phyloP scores from a whole-genome alignment of 1,140 invertebrate genomes.

The Dryas iulia region DNA sequence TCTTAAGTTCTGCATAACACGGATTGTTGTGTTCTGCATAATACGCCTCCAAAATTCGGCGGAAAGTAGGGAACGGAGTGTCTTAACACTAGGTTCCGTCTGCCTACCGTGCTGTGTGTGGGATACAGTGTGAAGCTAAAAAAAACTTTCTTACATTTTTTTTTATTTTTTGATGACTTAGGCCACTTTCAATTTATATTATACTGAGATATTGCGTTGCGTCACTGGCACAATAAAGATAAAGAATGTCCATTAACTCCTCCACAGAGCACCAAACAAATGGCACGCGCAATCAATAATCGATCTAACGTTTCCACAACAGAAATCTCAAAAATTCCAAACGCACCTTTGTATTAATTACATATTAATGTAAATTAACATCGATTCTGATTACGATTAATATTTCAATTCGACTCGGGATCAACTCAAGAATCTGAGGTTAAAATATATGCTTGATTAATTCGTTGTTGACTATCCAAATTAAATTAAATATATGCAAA shows the following conservation, averaged over 20 bases:
- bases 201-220: slow-evolving; percentile 33
- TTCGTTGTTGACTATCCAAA: slow-evolving; percentile 63
- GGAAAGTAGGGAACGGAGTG: no score
- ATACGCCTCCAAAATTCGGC: no score
- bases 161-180: not conserved
- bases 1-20: no score
- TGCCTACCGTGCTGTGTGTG: no score
- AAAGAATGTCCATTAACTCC: slow-evolving; percentile 51
- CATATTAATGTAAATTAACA: slow-evolving; percentile 61
- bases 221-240: slow-evolving; percentile 53
- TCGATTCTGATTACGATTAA: slow-evolving; percentile 32
- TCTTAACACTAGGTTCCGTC: no score
- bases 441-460: slow-evolving; percentile 67
- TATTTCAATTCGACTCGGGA: slow-evolving; percentile 42
- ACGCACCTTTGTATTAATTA: slow-evolving; percentile 51
- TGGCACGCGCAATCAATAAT: slow-evolving; percentile 30
- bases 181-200: slow-evolving; percentile 19
- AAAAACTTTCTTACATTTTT: not conserved
- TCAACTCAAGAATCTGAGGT: slow-evolving; percentile 53
- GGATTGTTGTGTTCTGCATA: no score
- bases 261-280: slow-evolving; percentile 35
- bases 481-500: slow-evolving; percentile 68
- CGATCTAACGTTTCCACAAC: slow-evolving; percentile 18
- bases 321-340: slow-evolving; percentile 13
- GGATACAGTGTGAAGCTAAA: no score